These are phyloP conservation scores for Actinopyga echinites DNA, from an alignment of 53 echinoderm and acorn worm species.

Conservation along the genomic window DNA sequence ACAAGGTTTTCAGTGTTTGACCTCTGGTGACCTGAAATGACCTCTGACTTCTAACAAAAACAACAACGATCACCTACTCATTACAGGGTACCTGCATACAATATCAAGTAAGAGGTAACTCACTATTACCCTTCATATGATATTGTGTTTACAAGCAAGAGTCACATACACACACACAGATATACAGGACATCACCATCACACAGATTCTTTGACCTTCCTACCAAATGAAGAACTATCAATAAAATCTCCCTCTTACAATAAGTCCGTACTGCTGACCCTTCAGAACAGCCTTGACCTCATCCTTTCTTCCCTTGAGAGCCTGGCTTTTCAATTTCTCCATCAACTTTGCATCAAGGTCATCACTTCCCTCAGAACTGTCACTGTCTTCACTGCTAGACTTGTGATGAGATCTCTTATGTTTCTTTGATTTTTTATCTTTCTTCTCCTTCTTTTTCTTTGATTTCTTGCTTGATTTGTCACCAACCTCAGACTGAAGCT, in stretches of 20 bases:
- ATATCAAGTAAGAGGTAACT: no score
- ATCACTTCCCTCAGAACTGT: conserved; percentile 14
- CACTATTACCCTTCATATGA: no score
- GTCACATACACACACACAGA: no score
- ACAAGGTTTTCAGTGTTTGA: no score
- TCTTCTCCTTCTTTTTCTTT: conserved; percentile 75
- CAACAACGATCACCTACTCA: no score
- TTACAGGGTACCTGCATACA: no score
- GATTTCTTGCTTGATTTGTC: conserved; percentile 63
- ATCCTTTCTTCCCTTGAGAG: conserved; percentile 22
- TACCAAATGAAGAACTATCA: neutral
- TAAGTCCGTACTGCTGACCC: conserved; percentile 60
- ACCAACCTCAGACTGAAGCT: conserved; percentile 77
- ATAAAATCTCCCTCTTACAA: conserved; percentile 49
- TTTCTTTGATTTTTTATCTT: conserved; percentile 39
- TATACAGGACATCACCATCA: no score
- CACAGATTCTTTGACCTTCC: neutral
- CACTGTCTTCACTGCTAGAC: conserved; percentile 48
- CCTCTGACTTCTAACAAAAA: no score
- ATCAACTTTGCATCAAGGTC: conserved; percentile 43
- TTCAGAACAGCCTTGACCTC: conserved; percentile 34
- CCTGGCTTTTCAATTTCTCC: conserved; percentile 27
- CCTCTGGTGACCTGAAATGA: no score
- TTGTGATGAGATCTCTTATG: conserved; percentile 65
- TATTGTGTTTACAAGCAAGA: no score